phyloP scores from a whole-genome alignment of 92 coral and sea anemone genomes.

The Epizoanthus illoricatus region DNA sequence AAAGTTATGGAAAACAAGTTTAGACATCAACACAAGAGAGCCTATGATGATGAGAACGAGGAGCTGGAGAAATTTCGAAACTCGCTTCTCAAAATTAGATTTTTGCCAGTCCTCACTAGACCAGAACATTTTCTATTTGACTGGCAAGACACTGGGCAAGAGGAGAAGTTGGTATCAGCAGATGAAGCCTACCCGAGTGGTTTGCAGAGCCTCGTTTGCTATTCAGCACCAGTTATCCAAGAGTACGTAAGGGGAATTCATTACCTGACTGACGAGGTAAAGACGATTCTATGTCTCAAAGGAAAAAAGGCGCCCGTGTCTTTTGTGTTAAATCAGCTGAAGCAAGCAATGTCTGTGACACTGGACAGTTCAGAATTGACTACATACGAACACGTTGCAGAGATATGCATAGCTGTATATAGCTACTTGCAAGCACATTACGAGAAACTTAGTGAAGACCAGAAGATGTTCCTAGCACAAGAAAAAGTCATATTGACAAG shows the following conservation, averaged over 20 bases:
- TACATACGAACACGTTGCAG: background rate
- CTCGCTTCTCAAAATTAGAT: slow-evolving; percentile 26
- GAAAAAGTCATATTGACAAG: slow-evolving; percentile 41
- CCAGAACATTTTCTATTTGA: slow-evolving; percentile 61
- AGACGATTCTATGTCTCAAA: slow-evolving; percentile 6
- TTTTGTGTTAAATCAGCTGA: slow-evolving; percentile 46
- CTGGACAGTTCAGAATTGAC: background rate
- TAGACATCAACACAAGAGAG: background rate
- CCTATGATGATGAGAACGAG: background rate
- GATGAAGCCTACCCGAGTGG: slow-evolving; percentile 46
- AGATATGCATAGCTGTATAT: slow-evolving; percentile 45
- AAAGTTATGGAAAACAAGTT: slow-evolving; percentile 47
- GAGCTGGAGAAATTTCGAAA: background rate
- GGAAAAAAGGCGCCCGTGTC: background rate
- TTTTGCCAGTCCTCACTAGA: slow-evolving; percentile 61
- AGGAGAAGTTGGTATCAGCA: slow-evolving; percentile 52
- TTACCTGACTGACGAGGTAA: background rate
- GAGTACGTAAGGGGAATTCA: slow-evolving; percentile 26
- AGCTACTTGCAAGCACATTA: slow-evolving; percentile 36
- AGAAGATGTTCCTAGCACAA: slow-evolving; percentile 27
- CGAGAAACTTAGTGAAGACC: slow-evolving; percentile 11
- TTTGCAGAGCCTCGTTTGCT: slow-evolving; percentile 58
- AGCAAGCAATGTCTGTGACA: slow-evolving; percentile 29
- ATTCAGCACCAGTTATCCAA: slow-evolving; percentile 59
- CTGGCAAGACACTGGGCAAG: slow-evolving; percentile 54